A percentile compares a stretch with the other conserved stretches of the same genome.
Conservation (phyloP, 2,797 vertebrate species). For the Myioborus melanocephalus region DNA sequence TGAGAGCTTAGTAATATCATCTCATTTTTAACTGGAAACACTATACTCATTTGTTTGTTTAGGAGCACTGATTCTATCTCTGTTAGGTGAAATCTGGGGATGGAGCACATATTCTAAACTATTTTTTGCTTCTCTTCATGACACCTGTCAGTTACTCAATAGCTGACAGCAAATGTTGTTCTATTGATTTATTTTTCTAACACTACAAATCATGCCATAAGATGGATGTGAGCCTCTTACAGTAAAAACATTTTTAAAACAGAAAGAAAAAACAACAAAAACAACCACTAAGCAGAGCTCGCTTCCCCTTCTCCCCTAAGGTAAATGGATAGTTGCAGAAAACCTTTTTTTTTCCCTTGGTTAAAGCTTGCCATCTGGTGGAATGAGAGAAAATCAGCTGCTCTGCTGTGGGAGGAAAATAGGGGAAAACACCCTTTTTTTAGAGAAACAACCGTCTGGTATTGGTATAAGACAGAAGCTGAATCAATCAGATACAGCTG, state of each 20-base stretch:
- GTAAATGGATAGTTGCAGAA: not conserved
- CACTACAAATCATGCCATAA: conserved; percentile 5
- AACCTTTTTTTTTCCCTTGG: not conserved
- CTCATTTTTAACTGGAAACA: not conserved
- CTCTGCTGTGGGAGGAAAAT: not conserved
- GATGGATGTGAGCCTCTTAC: not conserved
- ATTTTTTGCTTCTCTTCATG: not conserved
- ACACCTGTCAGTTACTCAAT: conserved; percentile 35
- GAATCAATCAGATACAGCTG: conserved; percentile 43
- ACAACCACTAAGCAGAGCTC: not conserved
- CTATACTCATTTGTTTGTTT: not conserved
- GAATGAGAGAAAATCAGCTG: not conserved
- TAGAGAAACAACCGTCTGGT: not conserved
- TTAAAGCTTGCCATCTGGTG: conserved; percentile 73
- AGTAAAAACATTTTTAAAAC: conserved; percentile 9
- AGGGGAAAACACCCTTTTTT: not conserved
- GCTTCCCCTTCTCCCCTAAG: not conserved
- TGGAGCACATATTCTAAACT: not conserved
- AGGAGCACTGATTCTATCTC: not conserved
- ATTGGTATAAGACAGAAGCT: conserved; percentile 36
- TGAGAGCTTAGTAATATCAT: not conserved
- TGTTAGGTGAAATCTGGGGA: not conserved
- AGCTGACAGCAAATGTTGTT: not conserved
- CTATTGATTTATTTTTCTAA: conserved; percentile 42
- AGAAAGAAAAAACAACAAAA: not conserved